Percentiles rank a stretch among this genome's conserved stretches.
These are phyloP conservation scores for Onychomys torridus DNA, from an alignment of 2,797 vertebrate species.

Conservation along the genomic window DNA sequence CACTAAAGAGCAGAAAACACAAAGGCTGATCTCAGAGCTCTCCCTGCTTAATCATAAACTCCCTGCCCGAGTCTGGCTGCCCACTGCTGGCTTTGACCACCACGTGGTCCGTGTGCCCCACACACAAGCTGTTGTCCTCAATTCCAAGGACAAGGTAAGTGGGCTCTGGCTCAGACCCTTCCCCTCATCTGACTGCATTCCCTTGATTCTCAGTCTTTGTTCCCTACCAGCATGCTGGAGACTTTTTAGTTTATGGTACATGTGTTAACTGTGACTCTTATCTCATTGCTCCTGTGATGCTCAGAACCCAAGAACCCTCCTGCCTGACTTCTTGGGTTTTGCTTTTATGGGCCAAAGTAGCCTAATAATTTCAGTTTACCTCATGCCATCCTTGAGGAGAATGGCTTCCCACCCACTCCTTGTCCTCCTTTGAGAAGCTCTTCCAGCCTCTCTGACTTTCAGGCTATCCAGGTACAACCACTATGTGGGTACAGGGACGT, in stretches of 20 bases:
- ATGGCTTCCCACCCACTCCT: background rate
- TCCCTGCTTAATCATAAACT: conserved; percentile 98
- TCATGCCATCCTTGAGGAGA: background rate
- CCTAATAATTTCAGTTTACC: background rate
- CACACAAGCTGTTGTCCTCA: conserved; percentile 96
- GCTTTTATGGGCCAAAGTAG: conserved; percentile 45
- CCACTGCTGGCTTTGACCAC: conserved; percentile 94
- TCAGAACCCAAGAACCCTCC: background rate
- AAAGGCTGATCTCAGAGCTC: conserved; percentile 95
- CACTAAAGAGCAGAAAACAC: conserved; percentile 98
- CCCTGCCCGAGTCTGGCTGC: conserved; percentile 95
- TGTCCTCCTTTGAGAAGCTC: background rate
- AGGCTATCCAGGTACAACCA: background rate
- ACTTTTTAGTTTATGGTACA: background rate
- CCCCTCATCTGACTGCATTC: background rate
- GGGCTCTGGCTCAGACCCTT: conserved; percentile 86
- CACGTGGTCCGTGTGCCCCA: conserved; percentile 96
- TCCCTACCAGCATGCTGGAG: background rate
- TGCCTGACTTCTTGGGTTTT: background rate
- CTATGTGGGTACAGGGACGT: background rate
- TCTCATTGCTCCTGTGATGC: background rate
- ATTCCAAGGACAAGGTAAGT: conserved; percentile 97
- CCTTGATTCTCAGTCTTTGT: background rate
- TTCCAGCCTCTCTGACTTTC: background rate
- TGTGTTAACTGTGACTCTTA: background rate